Evolutionary conservation across 2,113 vertebrate species (phyloP), one percentile per base, ranked within the genome.

Genomic region (Mionectes macconnelli): DNA sequence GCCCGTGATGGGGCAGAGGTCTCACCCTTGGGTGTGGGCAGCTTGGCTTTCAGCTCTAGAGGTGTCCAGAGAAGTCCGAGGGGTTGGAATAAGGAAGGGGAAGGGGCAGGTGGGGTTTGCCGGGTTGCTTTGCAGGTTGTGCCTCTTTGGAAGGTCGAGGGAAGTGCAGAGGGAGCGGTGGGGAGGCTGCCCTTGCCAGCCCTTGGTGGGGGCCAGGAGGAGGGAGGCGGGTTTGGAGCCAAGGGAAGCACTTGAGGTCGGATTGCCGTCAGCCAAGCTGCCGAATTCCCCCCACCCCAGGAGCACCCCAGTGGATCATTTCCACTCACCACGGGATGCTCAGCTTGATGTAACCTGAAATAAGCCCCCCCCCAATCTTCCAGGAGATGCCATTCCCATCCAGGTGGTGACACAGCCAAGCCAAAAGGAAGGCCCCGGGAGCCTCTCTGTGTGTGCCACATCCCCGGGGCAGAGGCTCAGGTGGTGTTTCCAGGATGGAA

Each of bases 101-200:
- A 83, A 86, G 83, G 56, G 87, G 90, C 78, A 84, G 92, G 62
- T 67, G 78, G 67, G 91, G 69, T 80, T 83, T 93, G 56, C 76
- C 72, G 35, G 87, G 76, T 88, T 82, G 85, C 91, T 91, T 84
- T 92, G 93, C 79, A 87, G 76, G 96, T 93, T 6, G 79, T n/a
- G 89, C 93, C 93, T 85, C 93, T 93, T 10, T 82, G 96, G 94
- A 96, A 93, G 88, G 96, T 79, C 1, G 55, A 55, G 3, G 94
- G 92, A 94, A 75, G 94, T 90, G 93, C 15, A 89, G 31, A 82
- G 93, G 2, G 37, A 93, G 93, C 1, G 40, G 52, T 72, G 79
- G 78, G 9, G 67, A 69, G 89, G 95, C 82, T 59, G 82, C 81
- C 90, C 35, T 15, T 81, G 84, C 86, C 77, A 57, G 84, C 74